Percentiles rank a stretch among this genome's conserved stretches.
Evolutionary conservation across 37 sponge, comb jelly and placozoan genomes (phyloP).

Genomic region (Cliona cf. orientalis): DNA sequence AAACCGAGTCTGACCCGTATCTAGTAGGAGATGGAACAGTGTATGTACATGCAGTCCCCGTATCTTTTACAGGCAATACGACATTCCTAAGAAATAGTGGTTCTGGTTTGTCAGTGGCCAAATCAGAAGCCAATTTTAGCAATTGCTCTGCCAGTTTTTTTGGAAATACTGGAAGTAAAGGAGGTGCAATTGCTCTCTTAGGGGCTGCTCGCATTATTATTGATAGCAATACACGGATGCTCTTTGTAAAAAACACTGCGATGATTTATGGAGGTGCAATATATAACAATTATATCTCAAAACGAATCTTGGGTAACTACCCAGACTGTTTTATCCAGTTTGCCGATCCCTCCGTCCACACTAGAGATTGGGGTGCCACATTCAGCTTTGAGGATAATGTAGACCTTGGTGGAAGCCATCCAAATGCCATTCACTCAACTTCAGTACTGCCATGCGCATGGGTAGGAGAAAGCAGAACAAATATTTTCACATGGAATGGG

Average conservation of each 20-base stretch:
- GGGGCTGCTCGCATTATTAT: constrained; percentile 25
- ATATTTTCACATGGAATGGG: neutral
- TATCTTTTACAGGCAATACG: constrained; percentile 20
- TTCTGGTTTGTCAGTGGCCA: constrained; percentile 45
- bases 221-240: neutral
- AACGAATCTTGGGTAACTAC: constrained; percentile 8
- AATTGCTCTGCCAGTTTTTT: neutral
- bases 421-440: constrained; percentile 50
- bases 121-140: constrained; percentile 17
- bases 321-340: constrained; percentile 52
- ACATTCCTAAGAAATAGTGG: constrained; percentile 40
- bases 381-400: constrained; percentile 50
- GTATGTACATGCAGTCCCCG: constrained; percentile 32
- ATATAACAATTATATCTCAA: constrained; percentile 27
- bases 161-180: constrained; percentile 23
- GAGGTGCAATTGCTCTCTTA: constrained; percentile 57
- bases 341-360: constrained; percentile 2
- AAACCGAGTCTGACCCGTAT: neutral
- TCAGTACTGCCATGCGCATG: constrained; percentile 54
- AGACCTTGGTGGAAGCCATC: neutral
- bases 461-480: neutral
- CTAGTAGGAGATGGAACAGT: constrained; percentile 31
- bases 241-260: constrained; percentile 48
- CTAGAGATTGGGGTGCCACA: constrained; percentile 24
- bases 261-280: constrained; percentile 54